Evolutionary conservation across 2,113 vertebrate genomes (phyloP).

Genomic region (Hyla sarda): DNA sequence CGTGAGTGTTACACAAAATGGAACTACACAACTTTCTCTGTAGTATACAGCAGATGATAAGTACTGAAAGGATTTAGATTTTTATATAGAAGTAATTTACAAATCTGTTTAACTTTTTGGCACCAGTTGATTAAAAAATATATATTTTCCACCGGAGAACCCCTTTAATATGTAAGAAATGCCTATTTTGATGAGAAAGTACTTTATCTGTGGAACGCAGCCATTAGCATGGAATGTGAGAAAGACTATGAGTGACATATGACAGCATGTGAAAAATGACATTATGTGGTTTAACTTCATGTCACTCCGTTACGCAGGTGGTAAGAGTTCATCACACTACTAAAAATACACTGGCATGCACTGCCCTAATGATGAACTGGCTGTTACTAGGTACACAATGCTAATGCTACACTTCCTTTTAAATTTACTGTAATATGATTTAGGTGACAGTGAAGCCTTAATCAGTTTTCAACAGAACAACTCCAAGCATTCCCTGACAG

Average conservation of each 20-base stretch:
- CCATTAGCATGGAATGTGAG: background rate
- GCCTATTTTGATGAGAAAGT: background rate
- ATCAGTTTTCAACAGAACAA: background rate
- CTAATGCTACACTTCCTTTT: background rate
- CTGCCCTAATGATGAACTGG: background rate
- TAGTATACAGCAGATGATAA: too few relatives aligned
- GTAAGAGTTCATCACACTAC: background rate
- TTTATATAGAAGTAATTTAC: too few relatives aligned
- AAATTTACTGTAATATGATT: background rate
- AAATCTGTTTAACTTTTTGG: too few relatives aligned
- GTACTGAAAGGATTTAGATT: too few relatives aligned
- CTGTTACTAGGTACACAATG: background rate
- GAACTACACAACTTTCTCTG: too few relatives aligned
- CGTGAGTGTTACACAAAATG: too few relatives aligned
- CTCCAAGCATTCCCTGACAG: background rate
- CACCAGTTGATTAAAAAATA: too few relatives aligned
- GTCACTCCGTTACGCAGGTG: background rate
- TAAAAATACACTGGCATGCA: background rate
- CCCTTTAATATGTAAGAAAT: too few relatives aligned
- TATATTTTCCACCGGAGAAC: too few relatives aligned
- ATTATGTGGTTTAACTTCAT: background rate
- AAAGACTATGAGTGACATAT: background rate
- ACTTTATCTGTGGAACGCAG: background rate
- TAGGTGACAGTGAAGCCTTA: background rate
- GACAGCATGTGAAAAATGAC: constrained; percentile 9